Evolutionary conservation across 2,113 vertebrate genomes (phyloP).

Genomic region (Percina caprodes): DNA sequence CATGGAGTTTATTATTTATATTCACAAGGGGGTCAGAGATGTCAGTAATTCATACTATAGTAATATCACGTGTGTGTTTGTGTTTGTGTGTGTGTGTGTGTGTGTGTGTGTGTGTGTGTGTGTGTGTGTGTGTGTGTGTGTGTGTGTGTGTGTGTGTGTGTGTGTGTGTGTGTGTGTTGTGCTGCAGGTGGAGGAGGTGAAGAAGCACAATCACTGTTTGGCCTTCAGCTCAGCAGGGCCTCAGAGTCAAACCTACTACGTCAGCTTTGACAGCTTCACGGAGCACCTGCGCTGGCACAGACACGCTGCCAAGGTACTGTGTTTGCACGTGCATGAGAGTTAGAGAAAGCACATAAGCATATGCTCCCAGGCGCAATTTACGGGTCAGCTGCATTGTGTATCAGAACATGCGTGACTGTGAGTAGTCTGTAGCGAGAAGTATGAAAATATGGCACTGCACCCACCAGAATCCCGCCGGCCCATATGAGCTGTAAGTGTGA

Average conservation of each 20-base stretch:
- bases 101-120: conserved; percentile 28
- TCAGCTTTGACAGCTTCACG: conserved; percentile 97
- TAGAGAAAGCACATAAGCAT: conserved; percentile 25
- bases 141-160: neutral
- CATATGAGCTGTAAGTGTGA: conserved; percentile 12
- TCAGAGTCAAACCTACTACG: conserved; percentile 97
- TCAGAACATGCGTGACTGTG: conserved; percentile 46
- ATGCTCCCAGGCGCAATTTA: conserved; percentile 35
- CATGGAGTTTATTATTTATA: conserved; percentile 9
- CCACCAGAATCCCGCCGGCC: neutral
- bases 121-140: conserved; percentile 21
- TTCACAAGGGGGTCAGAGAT: conserved; percentile 26
- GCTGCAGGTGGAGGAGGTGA: conserved; percentile 96
- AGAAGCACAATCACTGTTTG: conserved; percentile 97
- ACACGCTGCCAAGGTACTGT: conserved; percentile 94
- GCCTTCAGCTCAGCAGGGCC: conserved; percentile 98
- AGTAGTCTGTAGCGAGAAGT: neutral
- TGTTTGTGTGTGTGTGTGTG: neutral
- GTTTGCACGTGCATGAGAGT: conserved; percentile 12
- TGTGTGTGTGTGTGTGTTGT: conserved; percentile 33
- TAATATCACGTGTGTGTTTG: conserved; percentile 27
- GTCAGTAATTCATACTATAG: conserved; percentile 29
- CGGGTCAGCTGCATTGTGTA: conserved; percentile 54
- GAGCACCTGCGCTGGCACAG: conserved; percentile 97
- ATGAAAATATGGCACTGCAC: conserved; percentile 21